Evolutionary conservation across 2,888 invertebrate species (phyloP), one percentile per base, ranked within the genome.

Genomic region (Sphaerophoria taeniata): DNA sequence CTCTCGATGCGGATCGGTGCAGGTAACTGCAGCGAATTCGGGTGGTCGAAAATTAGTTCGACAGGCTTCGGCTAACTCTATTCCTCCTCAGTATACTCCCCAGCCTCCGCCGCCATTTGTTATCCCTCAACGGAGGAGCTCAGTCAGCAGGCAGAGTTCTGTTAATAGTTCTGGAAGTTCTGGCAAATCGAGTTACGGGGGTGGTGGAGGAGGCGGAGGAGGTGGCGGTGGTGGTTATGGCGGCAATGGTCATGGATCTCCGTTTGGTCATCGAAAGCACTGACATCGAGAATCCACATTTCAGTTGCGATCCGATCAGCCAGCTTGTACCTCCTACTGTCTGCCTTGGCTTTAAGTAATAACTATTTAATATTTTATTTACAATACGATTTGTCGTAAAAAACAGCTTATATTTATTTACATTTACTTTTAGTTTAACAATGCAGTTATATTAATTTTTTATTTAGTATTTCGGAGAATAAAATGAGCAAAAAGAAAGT

Each of bases 251-350:
- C 85, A 86, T 58, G 87, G 87, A 73, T 87, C 89, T 51, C 88
- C 72, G 88, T 91, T 82, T 89, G 89, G 67, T 89, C 89, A 88
- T 80, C 90, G 90, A 83, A 91, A 90, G 76, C 92, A 92, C 92
- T 92, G 92, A 92, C 92, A 92, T 89, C 91, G 91, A 89, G 90
- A 91, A 88, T 92, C 92, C 6, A 90, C 92, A 67, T 91, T 92
- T 71, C 90, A 90, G 67, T 89, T 91, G 73, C 88, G 88, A 74
- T 70, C 85, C 58, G 85, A 85, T 45, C 58, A 85, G 33, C 85
- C 85, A 51, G 89, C 89, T 36, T 92, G 92, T 71, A 90, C 91
- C 70, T 89, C 91, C 43, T 91, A 91, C 81, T 92, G 92, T 79
- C 89, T 92, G 73, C 92, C 92, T 6, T 92, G 92, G 92, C 89